Evolutionary conservation across 2,113 vertebrate genomes (phyloP).

Genomic region (Mus musculus): DNA sequence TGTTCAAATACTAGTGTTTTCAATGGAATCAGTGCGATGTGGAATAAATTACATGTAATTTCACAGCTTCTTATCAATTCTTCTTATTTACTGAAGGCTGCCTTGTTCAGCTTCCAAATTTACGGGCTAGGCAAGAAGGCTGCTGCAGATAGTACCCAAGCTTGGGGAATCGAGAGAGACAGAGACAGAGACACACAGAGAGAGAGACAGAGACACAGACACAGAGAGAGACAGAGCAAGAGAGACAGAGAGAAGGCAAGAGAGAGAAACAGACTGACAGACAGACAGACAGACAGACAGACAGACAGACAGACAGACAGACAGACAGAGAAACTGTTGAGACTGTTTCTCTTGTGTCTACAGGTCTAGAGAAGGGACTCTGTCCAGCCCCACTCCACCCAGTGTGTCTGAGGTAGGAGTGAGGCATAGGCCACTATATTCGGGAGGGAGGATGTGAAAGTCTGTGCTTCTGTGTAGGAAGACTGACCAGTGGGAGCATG

Average conservation of each 20-base stretch:
- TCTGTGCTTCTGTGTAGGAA: not conserved
- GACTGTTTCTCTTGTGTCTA: not conserved
- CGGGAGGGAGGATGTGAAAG: not conserved
- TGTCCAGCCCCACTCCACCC: no score
- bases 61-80: not conserved
- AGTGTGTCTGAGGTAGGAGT: not conserved
- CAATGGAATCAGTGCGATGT: not conserved
- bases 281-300: not conserved
- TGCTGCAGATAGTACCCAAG: not conserved
- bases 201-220: not conserved
- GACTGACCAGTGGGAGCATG: not conserved
- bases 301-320: not conserved
- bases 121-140: not conserved
- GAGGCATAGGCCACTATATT: not conserved
- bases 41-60: not conserved
- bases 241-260: not conserved
- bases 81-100: not conserved
- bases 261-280: not conserved
- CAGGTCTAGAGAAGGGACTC: not conserved
- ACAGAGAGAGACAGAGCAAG: not conserved
- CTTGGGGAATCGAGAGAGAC: not conserved
- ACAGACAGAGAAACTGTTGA: not conserved
- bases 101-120: slow-evolving; percentile 10
- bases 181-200: not conserved
- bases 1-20: slow-evolving; percentile 5